Percentiles rank a stretch among this genome's conserved stretches.
Evolutionary conservation across 2,113 vertebrate genomes (phyloP).

Genomic region (Thymallus thymallus): DNA sequence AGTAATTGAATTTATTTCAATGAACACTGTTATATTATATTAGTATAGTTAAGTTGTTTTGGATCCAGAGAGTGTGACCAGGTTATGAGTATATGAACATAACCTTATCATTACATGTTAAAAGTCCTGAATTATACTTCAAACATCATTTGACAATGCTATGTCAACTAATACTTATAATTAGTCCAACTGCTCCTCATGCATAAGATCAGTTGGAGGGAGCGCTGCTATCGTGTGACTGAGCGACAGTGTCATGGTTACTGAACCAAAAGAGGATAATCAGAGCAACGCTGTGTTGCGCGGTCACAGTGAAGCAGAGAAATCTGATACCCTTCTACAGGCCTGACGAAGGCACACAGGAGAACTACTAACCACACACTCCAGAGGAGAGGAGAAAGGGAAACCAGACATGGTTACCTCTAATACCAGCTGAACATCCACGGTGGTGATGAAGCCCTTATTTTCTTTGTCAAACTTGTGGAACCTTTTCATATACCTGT

Average conservation of each 20-base stretch:
- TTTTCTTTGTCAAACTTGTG: slow-evolving; percentile 81
- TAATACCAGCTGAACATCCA: slow-evolving; percentile 81
- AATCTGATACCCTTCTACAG: no score
- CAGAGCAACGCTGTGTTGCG: slow-evolving; percentile 2
- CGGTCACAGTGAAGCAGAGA: no score
- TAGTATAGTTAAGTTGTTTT: background rate
- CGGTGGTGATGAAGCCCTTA: slow-evolving; percentile 82
- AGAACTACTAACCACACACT: slow-evolving; percentile 38
- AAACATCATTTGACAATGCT: background rate
- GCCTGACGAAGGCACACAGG: no score
- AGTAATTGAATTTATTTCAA: background rate
- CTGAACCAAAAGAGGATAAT: slow-evolving; percentile 61
- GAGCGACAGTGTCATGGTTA: slow-evolving; percentile 64
- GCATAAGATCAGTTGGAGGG: slow-evolving; percentile 27
- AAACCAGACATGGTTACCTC: slow-evolving; percentile 65
- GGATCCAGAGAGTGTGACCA: background rate
- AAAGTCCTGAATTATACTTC: background rate
- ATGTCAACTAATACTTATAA: background rate
- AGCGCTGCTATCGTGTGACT: slow-evolving; percentile 36
- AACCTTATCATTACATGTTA: no score
- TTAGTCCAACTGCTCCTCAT: slow-evolving; percentile 7
- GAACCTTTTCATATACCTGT: slow-evolving; percentile 80
- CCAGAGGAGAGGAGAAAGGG: slow-evolving; percentile 14
- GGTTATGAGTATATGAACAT: background rate
- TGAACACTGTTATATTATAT: background rate